Percentiles rank a stretch among this genome's conserved stretches.
These are phyloP conservation scores for Dascyllus trimaculatus DNA, from an alignment of 2,113 vertebrate species.

Conservation along the genomic window DNA sequence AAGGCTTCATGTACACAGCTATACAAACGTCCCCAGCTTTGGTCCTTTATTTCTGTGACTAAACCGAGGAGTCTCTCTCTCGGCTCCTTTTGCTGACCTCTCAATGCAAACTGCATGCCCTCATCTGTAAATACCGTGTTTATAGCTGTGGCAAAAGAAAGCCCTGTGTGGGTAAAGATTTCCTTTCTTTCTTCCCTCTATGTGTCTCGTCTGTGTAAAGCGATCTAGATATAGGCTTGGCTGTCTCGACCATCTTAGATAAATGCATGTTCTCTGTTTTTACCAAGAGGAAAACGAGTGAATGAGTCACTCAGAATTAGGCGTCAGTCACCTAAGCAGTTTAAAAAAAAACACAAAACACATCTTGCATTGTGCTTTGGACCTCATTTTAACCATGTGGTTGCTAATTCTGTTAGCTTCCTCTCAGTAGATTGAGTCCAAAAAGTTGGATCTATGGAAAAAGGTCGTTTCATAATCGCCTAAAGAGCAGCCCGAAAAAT, in stretches of 20 bases:
- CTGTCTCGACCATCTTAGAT: constrained; percentile 69
- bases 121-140: constrained; percentile 81
- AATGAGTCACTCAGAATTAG: neutral
- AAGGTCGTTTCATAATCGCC: constrained; percentile 1
- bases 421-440: neutral
- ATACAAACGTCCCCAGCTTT: constrained; percentile 21
- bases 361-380: neutral
- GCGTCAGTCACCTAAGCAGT: neutral
- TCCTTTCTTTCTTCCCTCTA: constrained; percentile 45
- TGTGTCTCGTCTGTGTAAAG: constrained; percentile 65
- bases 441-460: neutral
- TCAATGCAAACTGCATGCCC: constrained; percentile 67
- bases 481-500: constrained; percentile 16
- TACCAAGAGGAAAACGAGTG: constrained; percentile 1
- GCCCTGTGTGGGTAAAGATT: constrained; percentile 25
- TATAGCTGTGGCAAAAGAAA: constrained; percentile 59
- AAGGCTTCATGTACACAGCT: constrained; percentile 37
- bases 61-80: constrained; percentile 29
- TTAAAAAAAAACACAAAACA: constrained; percentile 12
- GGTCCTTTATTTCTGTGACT: constrained; percentile 45
- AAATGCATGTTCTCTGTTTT: constrained; percentile 69
- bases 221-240: constrained; percentile 63
- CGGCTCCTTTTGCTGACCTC: constrained; percentile 45
- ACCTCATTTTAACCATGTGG: constrained; percentile 10
- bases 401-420: constrained; percentile 28